Conservation (phyloP, 2,888 invertebrate genomes). For the Aporophyla nigra region DNA sequence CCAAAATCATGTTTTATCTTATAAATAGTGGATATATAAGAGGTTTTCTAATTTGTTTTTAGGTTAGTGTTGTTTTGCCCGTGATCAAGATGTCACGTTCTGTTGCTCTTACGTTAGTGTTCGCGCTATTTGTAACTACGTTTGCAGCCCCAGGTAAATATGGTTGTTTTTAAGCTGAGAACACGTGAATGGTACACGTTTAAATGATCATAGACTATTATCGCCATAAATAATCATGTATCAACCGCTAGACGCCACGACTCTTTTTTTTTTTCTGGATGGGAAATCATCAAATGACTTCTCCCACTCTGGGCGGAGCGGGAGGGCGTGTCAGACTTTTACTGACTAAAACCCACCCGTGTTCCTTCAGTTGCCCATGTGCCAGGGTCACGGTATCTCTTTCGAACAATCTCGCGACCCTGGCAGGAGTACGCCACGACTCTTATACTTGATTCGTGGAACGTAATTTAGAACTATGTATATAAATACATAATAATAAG, state of each 20-base stretch:
- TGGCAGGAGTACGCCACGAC: too few relatives aligned
- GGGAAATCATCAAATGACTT: too few relatives aligned
- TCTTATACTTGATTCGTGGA: neutral
- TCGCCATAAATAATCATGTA: neutral
- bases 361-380: too few relatives aligned
- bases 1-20: too few relatives aligned
- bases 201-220: neutral
- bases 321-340: too few relatives aligned
- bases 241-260: too few relatives aligned
- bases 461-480: neutral
- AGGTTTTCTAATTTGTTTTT: neutral
- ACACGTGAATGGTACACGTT: neutral
- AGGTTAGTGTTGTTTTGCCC: conserved; percentile 19
- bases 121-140: neutral
- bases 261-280: too few relatives aligned
- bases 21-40: neutral
- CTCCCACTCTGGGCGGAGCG: too few relatives aligned
- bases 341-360: too few relatives aligned
- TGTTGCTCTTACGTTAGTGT: conserved; percentile 16
- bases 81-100: conserved; percentile 13
- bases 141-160: conserved; percentile 29
- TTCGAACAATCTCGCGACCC: too few relatives aligned
- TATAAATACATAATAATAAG: neutral
- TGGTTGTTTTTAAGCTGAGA: neutral
- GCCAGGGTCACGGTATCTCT: too few relatives aligned